Conservation (phyloP, 2,113 vertebrate species). For the Ptychochromis oligacanthus region DNA sequence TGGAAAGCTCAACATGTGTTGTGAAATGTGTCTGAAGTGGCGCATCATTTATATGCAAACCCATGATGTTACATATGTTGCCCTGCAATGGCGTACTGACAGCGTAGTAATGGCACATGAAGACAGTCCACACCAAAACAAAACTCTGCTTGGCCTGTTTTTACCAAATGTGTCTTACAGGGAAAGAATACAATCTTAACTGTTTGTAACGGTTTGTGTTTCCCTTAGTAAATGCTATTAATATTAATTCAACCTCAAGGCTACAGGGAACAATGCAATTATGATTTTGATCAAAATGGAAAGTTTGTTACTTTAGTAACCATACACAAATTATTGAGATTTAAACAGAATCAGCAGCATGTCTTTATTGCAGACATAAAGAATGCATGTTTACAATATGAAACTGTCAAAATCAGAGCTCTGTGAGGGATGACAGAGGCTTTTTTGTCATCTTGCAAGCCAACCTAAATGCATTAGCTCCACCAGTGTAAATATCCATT, state of each 20-base stretch:
- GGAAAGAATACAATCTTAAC: not conserved
- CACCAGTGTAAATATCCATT: slow-evolving; percentile 43
- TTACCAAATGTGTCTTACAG: not conserved
- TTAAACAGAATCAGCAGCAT: not conserved
- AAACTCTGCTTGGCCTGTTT: not conserved
- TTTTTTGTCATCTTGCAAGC: slow-evolving; percentile 11
- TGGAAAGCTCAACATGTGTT: no score
- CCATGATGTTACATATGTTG: no score
- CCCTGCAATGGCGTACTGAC: not conserved
- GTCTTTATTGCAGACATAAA: not conserved
- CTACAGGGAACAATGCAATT: not conserved
- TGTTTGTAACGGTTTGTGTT: not conserved
- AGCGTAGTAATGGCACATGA: not conserved
- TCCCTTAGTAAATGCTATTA: not conserved
- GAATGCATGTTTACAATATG: not conserved
- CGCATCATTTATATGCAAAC: no score
- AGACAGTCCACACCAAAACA: not conserved
- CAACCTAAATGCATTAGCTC: slow-evolving; percentile 32
- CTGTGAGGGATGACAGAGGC: not conserved
- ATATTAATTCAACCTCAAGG: not conserved
- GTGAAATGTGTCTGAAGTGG: no score
- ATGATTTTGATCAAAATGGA: not conserved
- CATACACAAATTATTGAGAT: not conserved
- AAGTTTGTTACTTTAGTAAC: not conserved
- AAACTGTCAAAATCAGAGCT: slow-evolving; percentile 3